Percentiles rank a stretch among this genome's conserved stretches.
These are phyloP conservation scores for Podarcis siculus DNA, from an alignment of 2,797 vertebrate genomes.

Conservation along the genomic window DNA sequence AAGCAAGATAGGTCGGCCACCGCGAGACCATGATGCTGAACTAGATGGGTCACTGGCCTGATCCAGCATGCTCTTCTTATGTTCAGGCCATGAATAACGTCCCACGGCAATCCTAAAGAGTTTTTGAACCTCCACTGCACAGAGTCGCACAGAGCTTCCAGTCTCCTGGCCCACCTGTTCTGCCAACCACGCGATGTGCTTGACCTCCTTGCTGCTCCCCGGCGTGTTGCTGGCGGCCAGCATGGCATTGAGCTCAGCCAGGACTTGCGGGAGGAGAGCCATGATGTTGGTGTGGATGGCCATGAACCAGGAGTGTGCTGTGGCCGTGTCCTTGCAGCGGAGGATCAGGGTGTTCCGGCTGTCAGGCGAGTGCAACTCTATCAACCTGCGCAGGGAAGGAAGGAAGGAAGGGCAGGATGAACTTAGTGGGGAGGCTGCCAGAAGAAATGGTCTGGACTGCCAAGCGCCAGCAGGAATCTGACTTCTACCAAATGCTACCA, in stretches of 20 bases:
- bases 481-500: too few relatives aligned
- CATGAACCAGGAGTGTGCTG: slow-evolving; percentile 92
- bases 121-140: neutral
- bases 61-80: too few relatives aligned
- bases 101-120: neutral
- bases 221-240: slow-evolving; percentile 79
- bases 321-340: slow-evolving; percentile 90
- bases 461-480: too few relatives aligned
- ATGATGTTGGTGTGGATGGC: slow-evolving; percentile 93
- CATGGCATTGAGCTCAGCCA: slow-evolving; percentile 90
- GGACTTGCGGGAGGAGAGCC: slow-evolving; percentile 91
- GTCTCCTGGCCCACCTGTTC: slow-evolving; percentile 85
- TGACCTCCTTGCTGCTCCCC: slow-evolving; percentile 85
- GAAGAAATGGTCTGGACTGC: neutral
- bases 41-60: too few relatives aligned
- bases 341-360: slow-evolving; percentile 92
- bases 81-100: neutral
- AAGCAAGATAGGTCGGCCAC: too few relatives aligned
- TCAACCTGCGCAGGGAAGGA: slow-evolving; percentile 78
- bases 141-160: neutral
- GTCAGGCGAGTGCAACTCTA: slow-evolving; percentile 96
- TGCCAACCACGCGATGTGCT: slow-evolving; percentile 94
- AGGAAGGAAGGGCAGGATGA: neutral
- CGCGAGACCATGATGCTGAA: too few relatives aligned
- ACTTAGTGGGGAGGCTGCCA: neutral